Base-by-base conservation (phyloP, 1,140 invertebrate species). In the Phthorimaea operculella region DNA sequence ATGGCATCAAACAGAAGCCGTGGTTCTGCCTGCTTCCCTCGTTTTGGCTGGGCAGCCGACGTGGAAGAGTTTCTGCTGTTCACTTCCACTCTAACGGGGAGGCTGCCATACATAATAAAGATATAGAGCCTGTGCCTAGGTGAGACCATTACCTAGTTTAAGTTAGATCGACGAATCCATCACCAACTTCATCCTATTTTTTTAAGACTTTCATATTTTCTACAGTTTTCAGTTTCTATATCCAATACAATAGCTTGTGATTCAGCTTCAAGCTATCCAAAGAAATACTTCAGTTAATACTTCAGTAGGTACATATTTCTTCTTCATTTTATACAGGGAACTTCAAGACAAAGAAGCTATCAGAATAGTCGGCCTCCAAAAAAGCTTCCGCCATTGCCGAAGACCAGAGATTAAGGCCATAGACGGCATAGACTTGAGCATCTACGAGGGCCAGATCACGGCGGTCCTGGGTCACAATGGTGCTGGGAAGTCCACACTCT, bases 381-480 rank as follows among this genome's bases (percentile, higher is more conserved):
- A 95, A 67, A 89, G 88, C 14, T 90, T 92, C 28, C 88, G 91
- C 10, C 89, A 82, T 55, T 90, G 70, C 74, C 86, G 59, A 61
- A 85, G 68, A 70, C 87, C 80, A 54, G 89, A 79, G 76, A 84
- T 70, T 71, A 90, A 84, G 88, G 87, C 88, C 4, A 85, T 89
- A 0, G 87, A 89, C 55, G 90, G 90, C 3, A 91, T 92, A 11
- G 90, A 89, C 70, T 77, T 94, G 10, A 90, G 91, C 56, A 92
- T 95, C 49, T 94, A 93, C 71, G 91, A 93, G 75, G 90, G 90
- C 8, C 92, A 95, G 78, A 94, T 98, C 57, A 96, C 95, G 88
- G 85, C 84, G 0, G 77, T 98, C 47, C 83, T 98, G 42, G 96
- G 95, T 0, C 95, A 96, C 72, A 97, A 97, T 76, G 95, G 95